Base-by-base conservation (phyloP, 2,797 vertebrate genomes). In the Gila robusta region DNA sequence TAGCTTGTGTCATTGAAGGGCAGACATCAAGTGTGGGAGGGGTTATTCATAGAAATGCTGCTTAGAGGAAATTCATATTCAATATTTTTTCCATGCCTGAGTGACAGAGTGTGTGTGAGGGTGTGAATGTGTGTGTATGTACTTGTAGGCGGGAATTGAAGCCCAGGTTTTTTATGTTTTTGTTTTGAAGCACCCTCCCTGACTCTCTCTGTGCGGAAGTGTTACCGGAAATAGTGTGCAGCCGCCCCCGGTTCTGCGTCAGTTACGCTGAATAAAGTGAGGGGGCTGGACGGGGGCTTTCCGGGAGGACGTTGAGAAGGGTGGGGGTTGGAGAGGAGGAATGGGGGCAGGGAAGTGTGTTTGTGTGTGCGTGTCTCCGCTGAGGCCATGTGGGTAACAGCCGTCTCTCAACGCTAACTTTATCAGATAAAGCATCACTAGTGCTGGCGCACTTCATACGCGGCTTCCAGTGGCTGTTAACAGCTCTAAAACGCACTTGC, bases 141-240 rank as follows among this genome's bases (percentile, higher is more conserved):
- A 73, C 44, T 41, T 82, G 78, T 73, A 74, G 86, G 82, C 52
- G n/a, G 70, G 49, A 83, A 44, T 79, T 86, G 83, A 74, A 88
- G 86, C 91, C 91, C 93, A 92, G 92, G 90, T 91, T 91, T 93
- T 94, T 94, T 92, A 54, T 91, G 93, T 94, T 94, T 94, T 95
- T 95, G 94, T 95, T 94, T 95, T 93, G 92, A 92, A 93, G 91
- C 93, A 93, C 90, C 93, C 91, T 94, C 69, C 93, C 94, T 92
- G 90, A 93, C 92, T 94, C 84, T 93, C 93, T 93, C 91, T 88
- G 91, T 92, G 90, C 93, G 93, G 94, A 95, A 95, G 95, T 95
- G 95, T 96, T 95, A 94, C 95, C 95, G 94, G 95, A 95, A 95
- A 94, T 94, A 92, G 94, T 93, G 93, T 91, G 91, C 93, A 92